Percentiles rank a stretch among this genome's conserved stretches.
phyloP scores from a whole-genome alignment of 2,113 vertebrate genomes.

The Otolemur garnettii region DNA sequence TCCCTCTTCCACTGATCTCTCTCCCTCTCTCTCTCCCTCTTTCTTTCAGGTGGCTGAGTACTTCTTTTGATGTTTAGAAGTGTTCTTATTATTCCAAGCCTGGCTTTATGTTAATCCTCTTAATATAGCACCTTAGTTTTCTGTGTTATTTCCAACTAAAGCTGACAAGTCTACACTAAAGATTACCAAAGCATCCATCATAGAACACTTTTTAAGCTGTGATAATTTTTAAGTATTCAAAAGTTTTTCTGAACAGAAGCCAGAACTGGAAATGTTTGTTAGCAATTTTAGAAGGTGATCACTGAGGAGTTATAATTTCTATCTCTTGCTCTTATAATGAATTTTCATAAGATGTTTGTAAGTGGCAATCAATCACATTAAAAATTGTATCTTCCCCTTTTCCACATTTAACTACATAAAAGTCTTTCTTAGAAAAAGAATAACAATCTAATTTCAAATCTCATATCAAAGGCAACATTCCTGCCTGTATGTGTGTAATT shows the following conservation, averaged over 20 bases:
- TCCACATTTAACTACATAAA: constrained; percentile 32
- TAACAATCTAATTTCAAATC: neutral
- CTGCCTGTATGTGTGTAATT: neutral
- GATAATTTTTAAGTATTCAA: constrained; percentile 64
- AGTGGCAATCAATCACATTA: neutral
- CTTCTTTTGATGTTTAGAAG: constrained; percentile 27
- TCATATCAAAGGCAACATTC: neutral
- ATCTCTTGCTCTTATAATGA: constrained; percentile 18
- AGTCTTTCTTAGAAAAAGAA: neutral
- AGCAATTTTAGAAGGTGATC: constrained; percentile 62
- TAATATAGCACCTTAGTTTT: neutral
- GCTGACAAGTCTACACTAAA: constrained; percentile 49
- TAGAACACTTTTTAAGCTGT: neutral
- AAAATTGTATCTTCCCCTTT: neutral
- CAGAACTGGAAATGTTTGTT: constrained; percentile 60
- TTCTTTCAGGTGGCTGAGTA: neutral
- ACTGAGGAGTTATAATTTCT: constrained; percentile 26
- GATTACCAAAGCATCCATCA: constrained; percentile 11
- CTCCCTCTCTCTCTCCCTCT: no score
- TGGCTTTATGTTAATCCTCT: neutral
- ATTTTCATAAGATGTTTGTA: constrained; percentile 57
- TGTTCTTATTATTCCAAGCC: neutral
- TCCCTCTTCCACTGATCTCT: neutral
- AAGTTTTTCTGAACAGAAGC: constrained; percentile 75
- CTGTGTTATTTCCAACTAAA: constrained; percentile 58